These are phyloP conservation scores for Sarcophaga caerulescens DNA, from an alignment of 2,888 invertebrate species.

Conservation along the genomic window DNA sequence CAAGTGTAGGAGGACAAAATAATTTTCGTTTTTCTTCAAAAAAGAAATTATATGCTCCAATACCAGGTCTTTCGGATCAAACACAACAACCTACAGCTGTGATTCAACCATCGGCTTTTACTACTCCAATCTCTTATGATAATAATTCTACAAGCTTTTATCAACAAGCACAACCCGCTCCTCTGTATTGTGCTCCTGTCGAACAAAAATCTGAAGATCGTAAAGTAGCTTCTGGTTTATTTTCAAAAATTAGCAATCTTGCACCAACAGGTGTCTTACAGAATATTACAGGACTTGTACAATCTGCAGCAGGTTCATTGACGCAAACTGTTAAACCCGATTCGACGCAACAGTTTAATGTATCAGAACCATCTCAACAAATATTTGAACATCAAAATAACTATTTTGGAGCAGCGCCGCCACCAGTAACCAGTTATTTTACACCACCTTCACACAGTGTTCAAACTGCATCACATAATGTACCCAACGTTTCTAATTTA, in stretches of 20 bases:
- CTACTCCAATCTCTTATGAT: conserved; percentile 35
- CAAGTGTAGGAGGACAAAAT: conserved; percentile 75
- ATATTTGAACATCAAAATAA: conserved; percentile 44
- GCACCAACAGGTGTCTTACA: conserved; percentile 78
- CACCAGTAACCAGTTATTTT: conserved; percentile 55
- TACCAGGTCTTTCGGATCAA: conserved; percentile 85
- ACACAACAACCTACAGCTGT: conserved; percentile 24
- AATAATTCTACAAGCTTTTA: conserved; percentile 9
- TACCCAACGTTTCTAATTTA: not conserved
- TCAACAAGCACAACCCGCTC: not conserved
- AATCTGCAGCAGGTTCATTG: conserved; percentile 76
- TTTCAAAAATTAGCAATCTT: conserved; percentile 76
- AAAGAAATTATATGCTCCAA: conserved; percentile 89
- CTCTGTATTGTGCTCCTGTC: conserved; percentile 21
- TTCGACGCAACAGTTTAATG: conserved; percentile 3
- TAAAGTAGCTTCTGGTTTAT: conserved; percentile 74
- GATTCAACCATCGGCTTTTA: conserved; percentile 49
- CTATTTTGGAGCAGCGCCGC: conserved; percentile 36
- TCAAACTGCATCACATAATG: conserved; percentile 15
- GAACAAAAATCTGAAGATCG: conserved; percentile 70
- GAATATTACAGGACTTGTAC: conserved; percentile 78
- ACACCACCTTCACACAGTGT: conserved; percentile 2
- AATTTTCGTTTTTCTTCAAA: conserved; percentile 86
- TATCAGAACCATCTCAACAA: not conserved
- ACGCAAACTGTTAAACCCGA: conserved; percentile 67